These are phyloP conservation scores for Spisula subtruncata DNA, from an alignment of 2,888 invertebrate species.

Conservation along the genomic window DNA sequence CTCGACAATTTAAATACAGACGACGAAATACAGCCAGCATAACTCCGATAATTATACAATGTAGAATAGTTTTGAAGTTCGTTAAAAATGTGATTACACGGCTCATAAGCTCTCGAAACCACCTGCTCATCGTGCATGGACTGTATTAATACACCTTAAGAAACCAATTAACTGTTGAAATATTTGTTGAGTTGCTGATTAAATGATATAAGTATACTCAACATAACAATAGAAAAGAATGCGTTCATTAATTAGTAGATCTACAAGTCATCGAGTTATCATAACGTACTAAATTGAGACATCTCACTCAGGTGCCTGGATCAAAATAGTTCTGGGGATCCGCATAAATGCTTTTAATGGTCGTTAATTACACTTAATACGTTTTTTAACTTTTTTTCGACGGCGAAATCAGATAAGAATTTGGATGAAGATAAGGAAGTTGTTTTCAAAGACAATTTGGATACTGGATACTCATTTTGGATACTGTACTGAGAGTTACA, in stretches of 20 bases:
- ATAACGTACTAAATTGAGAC: slow-evolving; percentile 2
- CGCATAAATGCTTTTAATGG: background rate
- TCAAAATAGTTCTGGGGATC: background rate
- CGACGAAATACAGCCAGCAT: too few relatives aligned
- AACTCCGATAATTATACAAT: too few relatives aligned
- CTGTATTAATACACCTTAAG: background rate
- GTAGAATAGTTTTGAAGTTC: too few relatives aligned
- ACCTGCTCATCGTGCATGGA: background rate
- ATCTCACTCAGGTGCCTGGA: slow-evolving; percentile 22
- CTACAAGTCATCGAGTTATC: background rate
- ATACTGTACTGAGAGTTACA: background rate
- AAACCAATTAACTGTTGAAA: background rate
- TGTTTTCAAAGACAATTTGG: background rate
- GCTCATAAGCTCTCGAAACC: background rate
- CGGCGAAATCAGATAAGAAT: background rate
- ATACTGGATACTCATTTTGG: background rate
- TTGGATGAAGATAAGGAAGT: background rate
- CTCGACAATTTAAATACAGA: too few relatives aligned
- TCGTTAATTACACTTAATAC: slow-evolving; percentile 23
- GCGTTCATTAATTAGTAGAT: background rate
- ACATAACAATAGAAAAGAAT: background rate
- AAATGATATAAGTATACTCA: background rate
- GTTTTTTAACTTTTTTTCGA: slow-evolving; percentile 22
- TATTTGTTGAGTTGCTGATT: background rate
- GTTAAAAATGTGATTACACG: too few relatives aligned